Evolutionary conservation across 2,113 vertebrate genomes (phyloP), one percentile per base, ranked within the genome.

Genomic region (Lynx canadensis): DNA sequence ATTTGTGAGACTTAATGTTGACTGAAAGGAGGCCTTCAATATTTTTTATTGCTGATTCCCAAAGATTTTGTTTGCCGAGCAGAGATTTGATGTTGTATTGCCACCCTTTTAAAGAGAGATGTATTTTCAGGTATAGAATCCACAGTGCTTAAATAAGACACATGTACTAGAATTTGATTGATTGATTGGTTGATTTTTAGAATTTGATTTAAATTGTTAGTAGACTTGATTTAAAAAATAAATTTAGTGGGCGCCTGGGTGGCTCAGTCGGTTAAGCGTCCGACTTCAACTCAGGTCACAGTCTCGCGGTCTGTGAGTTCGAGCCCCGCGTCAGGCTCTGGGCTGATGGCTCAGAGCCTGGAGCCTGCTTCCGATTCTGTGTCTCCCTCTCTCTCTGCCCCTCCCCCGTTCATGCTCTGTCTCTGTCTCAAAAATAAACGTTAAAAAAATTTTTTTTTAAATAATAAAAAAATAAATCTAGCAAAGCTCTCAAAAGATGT

Each of bases 401-500:
- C 45, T 45, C 45, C 45, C 45, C 45, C 45, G 7, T 45, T 45
- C 45, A 45, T 45, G 45, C 45, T 45, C 45, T 45, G 45, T 45
- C 45, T 45, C 45, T 45, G 45, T 45, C 45, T 45, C 45, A 45
- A 45, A 45, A 45, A 45, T 45, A 45, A 45, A 45, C 8, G 45
- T 45, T 45, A 45, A 45, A 45, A 45, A 45, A 45, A 0, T 1
- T 45, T 45, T 45, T 45, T 45, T 95, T 78, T 91, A 33, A 76
- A 96, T 95, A 80, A 41, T 80, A 50, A 29, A 76, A 96, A 96
- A 80, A 41, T 79, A 50, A 52, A 93, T 65, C 31, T 94, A 55
- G 74, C 65, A 97, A 84, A 94, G 18, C 41, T 73, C 27, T 71
- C 65, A 90, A 89, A 90, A 55, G 36, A 19, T 82, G 12, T 29